A percentile compares a stretch with the other conserved stretches of the same genome.
phyloP scores from a whole-genome alignment of 2,797 vertebrate species.

The Selene dorsalis region DNA sequence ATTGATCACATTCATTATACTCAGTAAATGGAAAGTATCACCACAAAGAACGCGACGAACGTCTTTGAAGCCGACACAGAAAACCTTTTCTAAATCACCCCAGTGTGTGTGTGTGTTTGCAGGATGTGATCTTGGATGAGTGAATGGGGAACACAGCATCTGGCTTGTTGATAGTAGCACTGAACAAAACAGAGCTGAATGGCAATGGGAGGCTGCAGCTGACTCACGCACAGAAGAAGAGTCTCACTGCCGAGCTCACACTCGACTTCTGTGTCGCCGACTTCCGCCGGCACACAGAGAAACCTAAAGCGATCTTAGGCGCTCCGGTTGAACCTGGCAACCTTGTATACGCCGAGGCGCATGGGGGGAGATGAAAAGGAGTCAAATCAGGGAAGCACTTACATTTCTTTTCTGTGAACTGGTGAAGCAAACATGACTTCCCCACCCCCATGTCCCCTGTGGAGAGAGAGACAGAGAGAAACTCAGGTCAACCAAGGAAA shows the following conservation, averaged over 20 bases:
- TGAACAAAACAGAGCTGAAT: slow-evolving; percentile 73
- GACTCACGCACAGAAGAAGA: slow-evolving; percentile 71
- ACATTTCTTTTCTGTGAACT: slow-evolving; percentile 99
- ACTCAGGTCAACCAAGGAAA: slow-evolving; percentile 60
- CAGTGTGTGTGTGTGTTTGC: slow-evolving; percentile 12
- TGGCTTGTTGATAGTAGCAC: slow-evolving; percentile 76
- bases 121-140: slow-evolving; percentile 63
- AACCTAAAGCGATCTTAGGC: slow-evolving; percentile 61
- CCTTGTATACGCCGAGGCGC: slow-evolving; percentile 38
- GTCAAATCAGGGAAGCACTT: slow-evolving; percentile 81
- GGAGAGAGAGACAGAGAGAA: slow-evolving; percentile 30
- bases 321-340: slow-evolving; percentile 69
- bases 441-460: slow-evolving; percentile 99
- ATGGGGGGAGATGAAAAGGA: slow-evolving; percentile 23
- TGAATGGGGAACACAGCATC: slow-evolving; percentile 75
- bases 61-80: slow-evolving; percentile 32
- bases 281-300: slow-evolving; percentile 65
- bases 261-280: slow-evolving; percentile 55
- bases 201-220: slow-evolving; percentile 78
- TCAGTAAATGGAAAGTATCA: slow-evolving; percentile 21
- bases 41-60: slow-evolving; percentile 17
- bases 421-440: slow-evolving; percentile 99
- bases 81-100: slow-evolving; percentile 47
- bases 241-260: slow-evolving; percentile 67
- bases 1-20: slow-evolving; percentile 33